phyloP scores from a whole-genome alignment of 1,140 invertebrate genomes.

The Drosophila pseudoananassae region DNA sequence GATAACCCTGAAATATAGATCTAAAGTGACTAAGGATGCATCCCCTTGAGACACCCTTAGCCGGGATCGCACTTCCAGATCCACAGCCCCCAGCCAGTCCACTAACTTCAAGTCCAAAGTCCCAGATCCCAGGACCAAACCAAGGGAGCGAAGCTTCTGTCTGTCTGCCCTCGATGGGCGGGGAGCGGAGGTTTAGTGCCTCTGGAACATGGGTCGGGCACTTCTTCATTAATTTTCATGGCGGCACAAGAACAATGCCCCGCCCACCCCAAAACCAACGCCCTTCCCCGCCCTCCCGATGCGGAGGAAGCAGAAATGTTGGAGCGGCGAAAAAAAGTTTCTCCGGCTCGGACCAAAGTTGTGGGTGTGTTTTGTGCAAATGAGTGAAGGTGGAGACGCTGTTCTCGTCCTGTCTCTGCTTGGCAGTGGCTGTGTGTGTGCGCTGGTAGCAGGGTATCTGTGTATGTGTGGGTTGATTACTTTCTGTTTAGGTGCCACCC shows the following conservation, averaged over 20 bases:
- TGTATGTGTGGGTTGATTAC: conserved; percentile 75
- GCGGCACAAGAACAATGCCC: conserved; percentile 78
- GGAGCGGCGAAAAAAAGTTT: conserved; percentile 63
- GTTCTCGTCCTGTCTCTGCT: conserved; percentile 34
- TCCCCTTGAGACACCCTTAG: conserved; percentile 25
- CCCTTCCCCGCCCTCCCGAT: conserved; percentile 11
- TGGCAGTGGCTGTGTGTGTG: conserved; percentile 15
- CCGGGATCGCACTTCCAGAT: background rate
- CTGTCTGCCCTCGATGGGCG: conserved; percentile 34
- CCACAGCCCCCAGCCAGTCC: conserved; percentile 21
- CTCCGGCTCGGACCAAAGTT: conserved; percentile 71
- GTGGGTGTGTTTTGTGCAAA: conserved; percentile 81
- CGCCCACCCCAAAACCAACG: conserved; percentile 7
- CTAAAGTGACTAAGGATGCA: conserved; percentile 21
- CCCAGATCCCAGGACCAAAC: conserved; percentile 24
- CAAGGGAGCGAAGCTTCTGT: conserved; percentile 32
- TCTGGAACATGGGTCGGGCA: conserved; percentile 76
- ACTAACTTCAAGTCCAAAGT: background rate
- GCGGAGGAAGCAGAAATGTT: conserved; percentile 69
- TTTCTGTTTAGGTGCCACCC: conserved; percentile 76
- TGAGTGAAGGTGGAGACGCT: conserved; percentile 62
- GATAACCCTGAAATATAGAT: conserved; percentile 22
- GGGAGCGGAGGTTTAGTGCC: conserved; percentile 66
- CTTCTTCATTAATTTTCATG: conserved; percentile 83
- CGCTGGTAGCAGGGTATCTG: conserved; percentile 2